Evolutionary conservation across 1,140 invertebrate species (phyloP), one percentile per base, ranked within the genome.

Genomic region (Tribolium castaneum): DNA sequence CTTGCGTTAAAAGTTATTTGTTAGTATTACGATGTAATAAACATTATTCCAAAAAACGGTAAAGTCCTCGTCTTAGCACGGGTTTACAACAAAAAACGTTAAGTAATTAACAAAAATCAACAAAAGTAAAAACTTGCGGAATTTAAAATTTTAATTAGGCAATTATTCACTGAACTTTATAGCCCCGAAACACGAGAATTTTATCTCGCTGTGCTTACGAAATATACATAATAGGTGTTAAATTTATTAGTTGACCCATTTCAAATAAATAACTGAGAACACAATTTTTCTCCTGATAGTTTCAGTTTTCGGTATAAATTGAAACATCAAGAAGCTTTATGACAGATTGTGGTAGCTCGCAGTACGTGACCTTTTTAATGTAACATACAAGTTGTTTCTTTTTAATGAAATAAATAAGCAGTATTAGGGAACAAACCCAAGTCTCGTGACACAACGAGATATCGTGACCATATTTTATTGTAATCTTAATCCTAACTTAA

Each of bases 401-500:
- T 70, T 76, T 51, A 34, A 50, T 59, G 54, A 75, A 75, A 59
- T 56, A 75, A 75, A 75, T 75, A 54, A 13, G 51, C 9, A 56
- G 30, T 39, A 75, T 56, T 75, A 54, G 72, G 51, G 59, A 52
- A 49, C 59, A 66, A 66, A 66, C 59, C 12, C 14, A 52, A 70
- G 49, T 82, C 70, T 82, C 81, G 81, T 83, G 80, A 82, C 78
- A 79, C 49, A 75, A 51, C 49, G 35, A 75, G 50, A 74, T 83
- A 79, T 83, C 82, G 83, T 83, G 82, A 80, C 80, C 62, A 79
- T 80, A 82, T 84, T 83, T 83, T 84, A 82, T 82, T 83, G 74
- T 83, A 84, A 83, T 84, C 82, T 84, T 84, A 83, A 84, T 82
- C 83, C 81, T 83, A 83, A 84, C 82, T 84, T 84, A 84, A 84